These are phyloP conservation scores for Coelopa pilipes DNA, from an alignment of 2,888 invertebrate species.

Conservation along the genomic window DNA sequence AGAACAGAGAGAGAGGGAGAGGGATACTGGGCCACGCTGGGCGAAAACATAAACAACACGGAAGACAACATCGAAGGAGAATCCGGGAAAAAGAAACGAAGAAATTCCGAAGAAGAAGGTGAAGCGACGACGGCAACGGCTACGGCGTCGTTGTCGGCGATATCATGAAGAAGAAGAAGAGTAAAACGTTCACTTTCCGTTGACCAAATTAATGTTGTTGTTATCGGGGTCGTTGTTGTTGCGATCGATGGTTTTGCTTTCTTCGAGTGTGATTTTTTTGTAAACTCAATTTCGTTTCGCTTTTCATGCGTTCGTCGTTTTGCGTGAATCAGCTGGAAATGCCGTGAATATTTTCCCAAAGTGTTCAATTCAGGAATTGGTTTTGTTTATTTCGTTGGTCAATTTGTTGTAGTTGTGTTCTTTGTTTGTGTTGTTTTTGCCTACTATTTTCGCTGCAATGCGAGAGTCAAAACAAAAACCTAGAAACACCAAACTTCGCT, in stretches of 20 bases:
- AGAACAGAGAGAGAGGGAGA: not conserved
- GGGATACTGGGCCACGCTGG: not conserved
- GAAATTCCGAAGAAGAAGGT: too few species aligned
- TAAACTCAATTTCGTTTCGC: too few species aligned
- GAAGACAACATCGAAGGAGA: conserved; percentile 19
- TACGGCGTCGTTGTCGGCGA: too few species aligned
- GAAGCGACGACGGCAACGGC: too few species aligned
- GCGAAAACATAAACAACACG: conserved; percentile 20
- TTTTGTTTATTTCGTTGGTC: too few species aligned
- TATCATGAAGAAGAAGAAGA: conserved; percentile 32
- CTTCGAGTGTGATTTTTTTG: too few species aligned
- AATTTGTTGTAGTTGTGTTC: too few species aligned
- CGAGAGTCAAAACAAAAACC: not conserved
- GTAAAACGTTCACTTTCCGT: conserved; percentile 45
- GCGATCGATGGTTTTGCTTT: too few species aligned
- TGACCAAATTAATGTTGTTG: conserved; percentile 29
- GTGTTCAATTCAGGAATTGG: not conserved
- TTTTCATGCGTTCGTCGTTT: not conserved
- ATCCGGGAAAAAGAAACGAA: not conserved
- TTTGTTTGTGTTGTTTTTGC: not conserved
- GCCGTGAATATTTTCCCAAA: not conserved
- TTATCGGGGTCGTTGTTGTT: not conserved
- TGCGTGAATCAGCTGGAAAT: not conserved
- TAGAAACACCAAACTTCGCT: not conserved
- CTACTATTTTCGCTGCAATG: not conserved